Conservation (phyloP, 2,797 vertebrate genomes). For the Lepus oiostolus region DNA sequence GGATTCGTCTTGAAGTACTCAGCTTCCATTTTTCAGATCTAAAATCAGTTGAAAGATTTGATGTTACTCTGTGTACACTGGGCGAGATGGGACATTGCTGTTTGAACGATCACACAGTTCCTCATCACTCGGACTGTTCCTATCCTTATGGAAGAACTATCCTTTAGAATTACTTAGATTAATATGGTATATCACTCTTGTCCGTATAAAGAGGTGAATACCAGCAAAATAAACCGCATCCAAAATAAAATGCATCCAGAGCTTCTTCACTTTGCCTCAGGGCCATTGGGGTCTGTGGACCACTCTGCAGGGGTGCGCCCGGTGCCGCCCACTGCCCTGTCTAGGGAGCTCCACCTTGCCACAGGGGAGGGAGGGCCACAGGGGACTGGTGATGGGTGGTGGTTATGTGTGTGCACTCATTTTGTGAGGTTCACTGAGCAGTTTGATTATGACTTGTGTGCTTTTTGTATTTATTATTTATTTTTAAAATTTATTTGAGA, state of each 20-base stretch:
- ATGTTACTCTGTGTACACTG: background rate
- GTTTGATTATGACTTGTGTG: background rate
- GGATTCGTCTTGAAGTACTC: too few relatives aligned
- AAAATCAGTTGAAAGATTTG: background rate
- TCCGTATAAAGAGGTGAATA: background rate
- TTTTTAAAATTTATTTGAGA: background rate
- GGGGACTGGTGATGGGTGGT: fast-evolving
- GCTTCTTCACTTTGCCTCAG: background rate
- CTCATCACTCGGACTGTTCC: background rate
- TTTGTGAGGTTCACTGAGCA: too few relatives aligned
- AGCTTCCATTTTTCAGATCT: too few relatives aligned
- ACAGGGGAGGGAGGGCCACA: background rate
- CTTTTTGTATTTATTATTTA: background rate
- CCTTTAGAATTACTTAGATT: background rate
- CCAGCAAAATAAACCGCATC: background rate
- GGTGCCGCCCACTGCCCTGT: too few relatives aligned
- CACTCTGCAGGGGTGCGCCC: background rate
- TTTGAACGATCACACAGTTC: background rate
- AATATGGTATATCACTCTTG: background rate
- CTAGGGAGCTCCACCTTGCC: fast-evolving
- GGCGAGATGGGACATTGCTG: background rate
- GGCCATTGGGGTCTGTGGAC: fast-evolving
- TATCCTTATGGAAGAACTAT: background rate
- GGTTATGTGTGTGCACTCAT: background rate
- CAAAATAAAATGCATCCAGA: background rate